Base-by-base conservation (phyloP, 1,140 invertebrate genomes). In the Drosophila albomicans region DNA sequence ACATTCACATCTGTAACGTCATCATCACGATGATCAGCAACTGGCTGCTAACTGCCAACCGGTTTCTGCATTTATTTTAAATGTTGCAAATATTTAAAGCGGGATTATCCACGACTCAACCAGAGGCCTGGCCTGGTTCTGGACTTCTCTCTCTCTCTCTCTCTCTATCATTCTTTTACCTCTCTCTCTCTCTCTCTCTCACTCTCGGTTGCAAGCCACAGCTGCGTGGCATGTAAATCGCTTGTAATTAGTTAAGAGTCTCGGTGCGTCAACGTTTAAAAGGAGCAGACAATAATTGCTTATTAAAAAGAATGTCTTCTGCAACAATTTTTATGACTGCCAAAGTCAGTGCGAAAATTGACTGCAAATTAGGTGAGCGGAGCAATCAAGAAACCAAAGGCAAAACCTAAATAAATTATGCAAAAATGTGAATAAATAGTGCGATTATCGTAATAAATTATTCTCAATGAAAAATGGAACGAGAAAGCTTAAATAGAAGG, bases 181-280 rank as follows among this genome's bases (percentile, higher is more conserved):
- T 38, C 30, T 8, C 28, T 48, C 45, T 65, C 54, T 69, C 74
- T 68, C 38, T 46, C 30, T 45, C 38, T 30, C 35, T 64, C 15
- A 16, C 45, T 16, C 15, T 15, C 20, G 8, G 2, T 35, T 52
- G 38, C 28, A 38, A 45, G 28, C n/a, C 10, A n/a, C 16, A 43
- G 69, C 75, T 85, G 78, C 73, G 41, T 85, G 80, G 86, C 85
- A 89, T 89, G 85, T 89, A 89, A 89, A 89, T 89, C 81, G 85
- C 68, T 81, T 90, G 86, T 89, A 89, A 89, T 89, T 89, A 89
- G 85, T 89, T 89, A 82, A 89, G 79, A 81, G 81, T 85, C 85
- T 74, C 80, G 64, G 73, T 81, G 81, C 85, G 86, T 89, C 80
- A 66, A 59, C 73, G 70, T 69, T 76, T 82, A 88, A 79, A 75